phyloP scores from a whole-genome alignment of 2,797 vertebrate genomes.

The Coregonus ussuriensis region DNA sequence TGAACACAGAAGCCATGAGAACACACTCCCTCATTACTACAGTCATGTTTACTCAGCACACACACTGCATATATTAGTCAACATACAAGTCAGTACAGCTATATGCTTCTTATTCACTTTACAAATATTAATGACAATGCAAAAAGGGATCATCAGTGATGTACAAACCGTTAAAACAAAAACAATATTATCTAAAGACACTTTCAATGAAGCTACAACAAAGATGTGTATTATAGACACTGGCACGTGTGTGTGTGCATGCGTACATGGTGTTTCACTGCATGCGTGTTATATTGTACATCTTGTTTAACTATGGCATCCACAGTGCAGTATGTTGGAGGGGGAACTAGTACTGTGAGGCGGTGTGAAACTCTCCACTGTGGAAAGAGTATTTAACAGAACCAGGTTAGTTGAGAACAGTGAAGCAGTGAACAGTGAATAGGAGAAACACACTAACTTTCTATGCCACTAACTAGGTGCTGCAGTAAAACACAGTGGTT shows the following conservation, averaged over 20 bases:
- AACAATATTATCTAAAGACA: not conserved
- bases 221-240: not conserved
- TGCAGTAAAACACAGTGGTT: not conserved
- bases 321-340: not conserved
- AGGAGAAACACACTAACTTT: not conserved
- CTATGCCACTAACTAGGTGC: no score
- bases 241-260: no score
- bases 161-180: no score
- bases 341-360: not conserved
- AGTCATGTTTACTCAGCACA: not conserved
- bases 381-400: not conserved
- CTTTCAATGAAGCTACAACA: not conserved
- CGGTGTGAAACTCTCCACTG: not conserved
- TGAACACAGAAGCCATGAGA: not conserved
- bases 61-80: no score
- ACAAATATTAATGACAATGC: conserved; percentile 36
- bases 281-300: not conserved
- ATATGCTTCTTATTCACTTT: conserved; percentile 17
- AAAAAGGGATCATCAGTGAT: not conserved
- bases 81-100: no score
- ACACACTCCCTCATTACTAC: not conserved
- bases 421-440: not conserved
- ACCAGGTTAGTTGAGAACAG: not conserved
- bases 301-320: not conserved
- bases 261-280: not conserved